Base-by-base conservation (phyloP, 2,113 vertebrate species). In the Dicrurus megarhynchus region DNA sequence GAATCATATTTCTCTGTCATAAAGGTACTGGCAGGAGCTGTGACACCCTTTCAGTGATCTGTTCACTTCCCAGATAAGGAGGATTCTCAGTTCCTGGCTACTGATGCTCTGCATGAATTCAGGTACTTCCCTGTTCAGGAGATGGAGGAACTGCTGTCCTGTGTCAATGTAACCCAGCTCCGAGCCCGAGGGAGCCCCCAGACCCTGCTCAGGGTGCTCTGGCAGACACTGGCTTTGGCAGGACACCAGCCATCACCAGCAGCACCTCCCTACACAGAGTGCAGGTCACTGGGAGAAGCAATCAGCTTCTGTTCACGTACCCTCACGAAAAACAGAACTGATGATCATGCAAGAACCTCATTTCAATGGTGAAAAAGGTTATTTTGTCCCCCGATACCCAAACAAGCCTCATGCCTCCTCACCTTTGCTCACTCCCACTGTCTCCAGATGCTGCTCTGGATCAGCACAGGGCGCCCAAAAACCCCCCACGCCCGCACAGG, bases 401-500 rank as follows among this genome's bases (percentile, higher is more conserved):
- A 47, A 47, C 22, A 37, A 75, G 24, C 27, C 33, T 20, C 14
- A 17, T 52, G 44, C 18, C 79, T 79, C 30, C 8, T 11, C 35
- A 53, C 41, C 49, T 65, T 4, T 11, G 27, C 37, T 87, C n/a
- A 55, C 9, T 57, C 30, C 41, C 35, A 42, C 16, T 33, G 44
- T 46, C 27, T 84, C 63, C 44, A 32, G 37, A 35, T 32, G 70
- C 26, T 41, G 7, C 49, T 59, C 28, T 16, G 21, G 28, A 56
- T 26, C 27, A 57, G 22, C 15, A 41, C 9, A n/a, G 15, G 37
- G 13, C 18, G 57, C 61, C 52, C 59, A 28, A 1, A 5, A 26
- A 23, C 14, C 13, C 55, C 3, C 6, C 32, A 7, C 3, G 10
- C 37, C n/a, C 2, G 2, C 41, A 41, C 37, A 22, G 26, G 9